Conservation (phyloP, 2,888 invertebrate species). For the Macrophya alboannulata region DNA sequence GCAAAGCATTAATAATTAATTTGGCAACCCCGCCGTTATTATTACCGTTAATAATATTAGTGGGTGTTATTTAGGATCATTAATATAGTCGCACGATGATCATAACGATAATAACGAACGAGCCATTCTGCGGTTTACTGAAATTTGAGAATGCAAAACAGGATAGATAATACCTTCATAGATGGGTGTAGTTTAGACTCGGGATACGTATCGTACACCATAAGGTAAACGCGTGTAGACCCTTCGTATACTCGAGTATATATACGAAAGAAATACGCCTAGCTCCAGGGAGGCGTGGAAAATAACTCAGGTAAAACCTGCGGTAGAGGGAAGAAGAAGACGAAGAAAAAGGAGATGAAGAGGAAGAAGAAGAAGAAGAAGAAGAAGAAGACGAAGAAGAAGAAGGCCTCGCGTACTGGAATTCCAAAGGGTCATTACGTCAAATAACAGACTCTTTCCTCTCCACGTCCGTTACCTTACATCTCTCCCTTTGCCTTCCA, state of each 20-base stretch:
- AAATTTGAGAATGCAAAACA: conserved; percentile 33
- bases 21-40: conserved; percentile 9
- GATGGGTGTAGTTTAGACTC: neutral
- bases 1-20: conserved; percentile 16
- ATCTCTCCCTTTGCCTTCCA: conserved; percentile 33
- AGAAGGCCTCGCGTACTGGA: conserved; percentile 58
- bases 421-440: conserved; percentile 73
- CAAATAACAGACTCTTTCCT: conserved; percentile 72
- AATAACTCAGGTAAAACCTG: conserved; percentile 49
- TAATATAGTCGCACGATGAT: conserved; percentile 21
- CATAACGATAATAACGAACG: conserved; percentile 24
- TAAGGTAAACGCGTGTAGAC: conserved; percentile 34
- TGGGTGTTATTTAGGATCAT: conserved; percentile 2
- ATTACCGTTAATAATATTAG: conserved; percentile 10
- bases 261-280: neutral
- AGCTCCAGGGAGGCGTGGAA: conserved; percentile 33
- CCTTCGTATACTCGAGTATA: neutral
- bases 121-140: conserved; percentile 6
- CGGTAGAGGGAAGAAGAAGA: conserved; percentile 21
- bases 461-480: conserved; percentile 58
- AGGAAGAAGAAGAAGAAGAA: conserved; percentile 46
- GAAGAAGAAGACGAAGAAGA: conserved; percentile 14
- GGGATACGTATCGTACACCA: conserved; percentile 33
- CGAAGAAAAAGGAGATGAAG: conserved; percentile 45
- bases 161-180: neutral